These are phyloP conservation scores for Semotilus atromaculatus DNA, from an alignment of 2,797 vertebrate species.

Conservation along the genomic window DNA sequence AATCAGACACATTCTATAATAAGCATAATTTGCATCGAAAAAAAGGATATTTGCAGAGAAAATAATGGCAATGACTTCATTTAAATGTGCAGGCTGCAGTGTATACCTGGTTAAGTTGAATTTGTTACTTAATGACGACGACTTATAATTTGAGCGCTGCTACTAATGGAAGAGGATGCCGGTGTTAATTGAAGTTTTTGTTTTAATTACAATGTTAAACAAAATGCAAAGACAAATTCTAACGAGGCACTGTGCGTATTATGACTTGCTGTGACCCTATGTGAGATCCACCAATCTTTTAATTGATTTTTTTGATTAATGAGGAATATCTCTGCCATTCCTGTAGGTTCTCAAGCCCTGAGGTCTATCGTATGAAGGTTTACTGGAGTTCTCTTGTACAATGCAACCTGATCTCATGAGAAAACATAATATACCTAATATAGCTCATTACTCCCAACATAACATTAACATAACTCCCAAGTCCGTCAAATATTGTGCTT, in stretches of 20 bases:
- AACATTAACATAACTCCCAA: too few relatives aligned
- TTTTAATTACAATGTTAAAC: background rate
- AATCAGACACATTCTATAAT: slow-evolving; percentile 3
- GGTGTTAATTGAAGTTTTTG: background rate
- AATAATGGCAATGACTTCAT: slow-evolving; percentile 12
- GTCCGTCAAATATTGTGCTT: background rate
- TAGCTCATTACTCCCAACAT: too few relatives aligned
- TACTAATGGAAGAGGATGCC: background rate
- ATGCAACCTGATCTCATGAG: background rate
- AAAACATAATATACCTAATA: background rate
- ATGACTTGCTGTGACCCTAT: background rate
- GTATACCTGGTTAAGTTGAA: slow-evolving; percentile 4
- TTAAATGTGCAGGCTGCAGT: slow-evolving; percentile 8
- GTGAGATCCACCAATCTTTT: background rate
- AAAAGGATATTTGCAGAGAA: slow-evolving; percentile 1
- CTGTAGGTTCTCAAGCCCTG: background rate
- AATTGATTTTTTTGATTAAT: background rate
- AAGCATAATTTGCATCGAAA: slow-evolving; percentile 20
- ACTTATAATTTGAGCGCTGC: background rate
- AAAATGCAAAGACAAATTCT: background rate
- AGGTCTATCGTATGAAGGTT: background rate
- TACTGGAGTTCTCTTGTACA: background rate
- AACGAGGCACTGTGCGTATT: background rate
- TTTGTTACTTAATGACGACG: background rate
- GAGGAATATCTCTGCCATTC: background rate